Evolutionary conservation across 2,888 invertebrate species (phyloP), one percentile per base, ranked within the genome.

Genomic region (Andrena fulva): DNA sequence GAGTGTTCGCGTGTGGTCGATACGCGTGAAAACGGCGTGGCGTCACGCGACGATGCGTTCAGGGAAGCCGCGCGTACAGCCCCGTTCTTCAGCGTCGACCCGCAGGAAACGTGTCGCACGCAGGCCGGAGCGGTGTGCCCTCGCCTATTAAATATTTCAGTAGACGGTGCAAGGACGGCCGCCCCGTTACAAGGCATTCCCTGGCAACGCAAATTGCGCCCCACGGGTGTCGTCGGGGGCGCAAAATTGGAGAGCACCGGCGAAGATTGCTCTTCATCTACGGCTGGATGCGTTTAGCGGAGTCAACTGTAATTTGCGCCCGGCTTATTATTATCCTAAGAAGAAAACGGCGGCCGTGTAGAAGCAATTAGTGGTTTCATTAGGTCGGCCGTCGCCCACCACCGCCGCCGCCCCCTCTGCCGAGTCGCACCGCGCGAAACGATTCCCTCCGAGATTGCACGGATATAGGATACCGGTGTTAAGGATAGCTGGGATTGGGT

Each of bases 151-250:
- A 87, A 87, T 87, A 87, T 87, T 87, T 77, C 52, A 87, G 35
- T 29, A 67, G 75, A 73, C 64, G 33, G 56, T 71, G 56, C 71
- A 42, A 42, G 54, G 75, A 71, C 62, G 66, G 31, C 70, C 48
- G 31, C 70, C 56, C 68, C 48, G 77, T 68, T 77, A 63, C 82
- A 75, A 67, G 71, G 60, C 75, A 76, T 80, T 72, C 74, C 85
- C 63, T 71, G 80, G 87, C 82, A 85, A 86, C 79, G 87, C 83
- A 90, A 90, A 90, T 90, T 91, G 87, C 72, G 85, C 89, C 90
- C 76, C 81, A 77, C 74, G 87, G 88, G 85, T 79, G 84, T 90
- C 88, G 85, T 82, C 83, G 63, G 42, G 63, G 77, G 77, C 70
- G 87, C 67, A 86, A 91, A 90, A 90, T 90, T 89, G 88, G 85